Conservation (phyloP, 2,113 vertebrate genomes). For the Elephantulus edwardii region DNA sequence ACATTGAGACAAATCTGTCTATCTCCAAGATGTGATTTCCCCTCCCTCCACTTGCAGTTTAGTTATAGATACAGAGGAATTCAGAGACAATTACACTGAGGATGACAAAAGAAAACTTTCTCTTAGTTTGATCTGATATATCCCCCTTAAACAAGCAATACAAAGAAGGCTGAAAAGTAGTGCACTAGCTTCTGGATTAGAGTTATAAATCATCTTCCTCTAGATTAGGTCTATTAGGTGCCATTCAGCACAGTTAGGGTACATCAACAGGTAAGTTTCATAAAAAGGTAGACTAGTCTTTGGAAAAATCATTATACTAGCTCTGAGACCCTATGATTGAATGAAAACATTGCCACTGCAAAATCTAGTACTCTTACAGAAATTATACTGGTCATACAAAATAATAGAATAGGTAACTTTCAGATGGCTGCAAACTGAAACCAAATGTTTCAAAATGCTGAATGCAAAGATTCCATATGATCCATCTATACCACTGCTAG, state of each 20-base stretch:
- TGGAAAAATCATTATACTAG: not conserved
- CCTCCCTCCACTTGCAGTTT: not conserved
- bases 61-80: not conserved
- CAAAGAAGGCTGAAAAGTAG: not conserved
- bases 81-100: not conserved
- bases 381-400: conserved; percentile 20
- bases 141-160: conserved; percentile 8
- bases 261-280: not conserved
- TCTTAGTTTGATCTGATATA: not conserved
- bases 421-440: conserved; percentile 39
- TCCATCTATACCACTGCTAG: too few species aligned
- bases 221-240: not conserved
- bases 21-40: not conserved
- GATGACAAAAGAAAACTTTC: not conserved
- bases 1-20: not conserved
- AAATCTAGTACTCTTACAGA: conserved; percentile 32
- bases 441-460: conserved; percentile 45
- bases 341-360: not conserved
- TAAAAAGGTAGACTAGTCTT: not conserved
- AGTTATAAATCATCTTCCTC: not conserved
- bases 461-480: too few species aligned
- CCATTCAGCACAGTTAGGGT: not conserved
- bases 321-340: not conserved
- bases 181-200: not conserved
- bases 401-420: conserved; percentile 35